phyloP scores from a whole-genome alignment of 2,888 invertebrate species.

The Epinotia demarniana region DNA sequence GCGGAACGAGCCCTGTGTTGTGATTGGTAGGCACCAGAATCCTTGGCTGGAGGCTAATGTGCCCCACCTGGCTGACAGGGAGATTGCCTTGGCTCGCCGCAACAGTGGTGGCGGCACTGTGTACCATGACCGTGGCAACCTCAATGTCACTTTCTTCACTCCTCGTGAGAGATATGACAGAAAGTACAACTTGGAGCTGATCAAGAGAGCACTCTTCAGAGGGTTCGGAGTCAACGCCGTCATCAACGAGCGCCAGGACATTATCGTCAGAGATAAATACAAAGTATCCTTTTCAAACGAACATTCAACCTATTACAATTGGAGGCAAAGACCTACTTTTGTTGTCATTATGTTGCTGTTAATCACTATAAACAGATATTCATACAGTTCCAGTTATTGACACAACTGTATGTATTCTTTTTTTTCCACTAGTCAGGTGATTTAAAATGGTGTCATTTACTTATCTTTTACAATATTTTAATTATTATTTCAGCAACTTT shows the following conservation, averaged over 20 bases:
- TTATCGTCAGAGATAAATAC: conserved; percentile 90
- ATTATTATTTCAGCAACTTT: not conserved
- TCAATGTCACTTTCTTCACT: conserved; percentile 97
- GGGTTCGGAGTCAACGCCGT: conserved; percentile 91
- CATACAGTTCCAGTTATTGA: not conserved
- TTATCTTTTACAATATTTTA: not conserved
- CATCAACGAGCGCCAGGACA: conserved; percentile 94
- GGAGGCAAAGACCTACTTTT: not conserved
- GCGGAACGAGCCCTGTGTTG: conserved; percentile 97
- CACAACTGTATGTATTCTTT: conserved; percentile 26
- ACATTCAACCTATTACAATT: not conserved
- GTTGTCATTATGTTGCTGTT: not conserved
- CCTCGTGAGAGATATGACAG: conserved; percentile 93
- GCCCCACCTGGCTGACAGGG: conserved; percentile 85
- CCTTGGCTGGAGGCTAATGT: conserved; percentile 97
- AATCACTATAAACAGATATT: conserved; percentile 2
- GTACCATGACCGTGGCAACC: conserved; percentile 97
- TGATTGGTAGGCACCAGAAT: conserved; percentile 98
- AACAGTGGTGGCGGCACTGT: conserved; percentile 99
- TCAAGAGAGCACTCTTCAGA: conserved; percentile 92
- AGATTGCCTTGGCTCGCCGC: conserved; percentile 92
- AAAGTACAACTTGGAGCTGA: conserved; percentile 93
- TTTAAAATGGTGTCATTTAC: conserved; percentile 9
- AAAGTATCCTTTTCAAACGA: conserved; percentile 86
- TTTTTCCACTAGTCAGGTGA: conserved; percentile 12